Base-by-base conservation (phyloP, 2,888 invertebrate species). In the Agrochola lychnidis region DNA sequence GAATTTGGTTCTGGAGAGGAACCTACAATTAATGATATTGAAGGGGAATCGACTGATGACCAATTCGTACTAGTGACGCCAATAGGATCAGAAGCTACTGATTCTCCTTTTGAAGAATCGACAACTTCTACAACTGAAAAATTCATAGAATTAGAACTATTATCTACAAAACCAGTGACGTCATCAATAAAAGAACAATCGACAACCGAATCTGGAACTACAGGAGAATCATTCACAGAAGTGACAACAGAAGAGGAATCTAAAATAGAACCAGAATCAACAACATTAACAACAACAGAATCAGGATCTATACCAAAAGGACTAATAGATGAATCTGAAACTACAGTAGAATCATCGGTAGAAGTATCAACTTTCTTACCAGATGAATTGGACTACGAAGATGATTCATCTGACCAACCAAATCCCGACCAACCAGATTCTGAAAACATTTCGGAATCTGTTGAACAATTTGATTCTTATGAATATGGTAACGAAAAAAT, bases 1-100 rank as follows among this genome's bases (percentile, higher is more conserved):
- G 45, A 56, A 45, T 75, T 53, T 16, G 12, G n/a, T 73, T 19
- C 53, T n/a, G 25, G 6, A 59, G 48, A 73, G 16, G n/a, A 53
- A 45, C 3, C 16, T 16, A 5, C 9, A 16, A 45, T 22, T 45
- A 16, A 30, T 19, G 14, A 59, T 12, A 10, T 5, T 10, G 22
- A 5, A 25, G 36, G 45, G 36, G 30, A 59, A 66, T 59, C 25
- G 10, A 40, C 7, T 48, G 12, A 45, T 53, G 10, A 45, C 30
- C 45, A 75, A 14, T 36, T 48, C 4, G 59, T 48, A 19, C 4
- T 2, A 36, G 36, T n/a, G 36, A 53, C 7, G 5, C 2, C 48
- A 62, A 14, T 62, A 4, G 22, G 40, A 70, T 22, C n/a, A 12
- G 42, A 30, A 57, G 12, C 45, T 16, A 56, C 72, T 42, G 56